Conservation (phyloP, 2,113 vertebrate genomes). For the Chionodraco myersi region DNA sequence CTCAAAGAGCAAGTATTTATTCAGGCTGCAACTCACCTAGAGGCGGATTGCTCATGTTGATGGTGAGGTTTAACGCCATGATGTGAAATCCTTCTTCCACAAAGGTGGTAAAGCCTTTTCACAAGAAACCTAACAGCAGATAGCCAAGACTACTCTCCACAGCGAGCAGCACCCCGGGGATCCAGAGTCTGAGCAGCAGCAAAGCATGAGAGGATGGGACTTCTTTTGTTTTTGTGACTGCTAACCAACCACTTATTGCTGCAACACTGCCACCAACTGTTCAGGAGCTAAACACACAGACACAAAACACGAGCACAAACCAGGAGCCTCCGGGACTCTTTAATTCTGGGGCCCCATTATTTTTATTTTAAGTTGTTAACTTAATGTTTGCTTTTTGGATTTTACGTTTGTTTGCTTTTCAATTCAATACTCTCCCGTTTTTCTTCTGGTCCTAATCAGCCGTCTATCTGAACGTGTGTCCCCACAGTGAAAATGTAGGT, state of each 20-base stretch:
- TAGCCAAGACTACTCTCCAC: neutral
- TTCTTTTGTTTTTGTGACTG: neutral
- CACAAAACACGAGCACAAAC: neutral
- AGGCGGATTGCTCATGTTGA: slow-evolving; percentile 80
- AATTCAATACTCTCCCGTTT: too few relatives aligned
- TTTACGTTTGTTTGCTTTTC: too few relatives aligned
- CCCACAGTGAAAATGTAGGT: too few relatives aligned
- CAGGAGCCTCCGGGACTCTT: too few relatives aligned
- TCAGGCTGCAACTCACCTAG: slow-evolving; percentile 71
- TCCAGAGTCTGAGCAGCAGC: neutral
- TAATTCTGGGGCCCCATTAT: too few relatives aligned
- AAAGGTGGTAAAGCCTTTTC: slow-evolving; percentile 10
- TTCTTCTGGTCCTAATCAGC: too few relatives aligned
- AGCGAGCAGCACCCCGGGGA: neutral
- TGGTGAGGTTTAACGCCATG: slow-evolving; percentile 82
- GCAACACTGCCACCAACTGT: slow-evolving; percentile 2
- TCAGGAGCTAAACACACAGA: neutral
- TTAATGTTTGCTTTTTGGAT: too few relatives aligned
- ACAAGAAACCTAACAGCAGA: neutral
- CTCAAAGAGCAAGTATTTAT: neutral
- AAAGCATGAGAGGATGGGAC: neutral
- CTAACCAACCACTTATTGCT: neutral
- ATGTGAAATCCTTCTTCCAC: slow-evolving; percentile 38
- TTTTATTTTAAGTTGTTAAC: too few relatives aligned
- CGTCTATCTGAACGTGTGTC: too few relatives aligned